Evolutionary conservation across 2,113 vertebrate genomes (phyloP).

Genomic region (Athene noctua): DNA sequence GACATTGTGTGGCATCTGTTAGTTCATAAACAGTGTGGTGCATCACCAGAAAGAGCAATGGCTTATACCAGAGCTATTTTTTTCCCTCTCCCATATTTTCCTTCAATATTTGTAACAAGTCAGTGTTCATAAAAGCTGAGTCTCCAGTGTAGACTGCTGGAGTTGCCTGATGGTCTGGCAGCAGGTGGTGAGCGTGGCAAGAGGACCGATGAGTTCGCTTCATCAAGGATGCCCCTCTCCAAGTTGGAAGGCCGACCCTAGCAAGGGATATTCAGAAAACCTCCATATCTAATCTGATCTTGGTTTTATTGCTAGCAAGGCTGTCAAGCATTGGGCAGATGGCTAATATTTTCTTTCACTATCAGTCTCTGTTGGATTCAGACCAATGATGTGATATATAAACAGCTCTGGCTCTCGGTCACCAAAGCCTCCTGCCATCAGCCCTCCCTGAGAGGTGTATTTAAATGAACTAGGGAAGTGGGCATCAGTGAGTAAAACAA

Average conservation of each 20-base stretch:
- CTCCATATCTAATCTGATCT: not conserved
- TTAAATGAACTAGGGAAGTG: conserved; percentile 19
- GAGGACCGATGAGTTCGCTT: rapidly evolving
- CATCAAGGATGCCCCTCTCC: not conserved
- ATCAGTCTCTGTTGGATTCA: conserved; percentile 43
- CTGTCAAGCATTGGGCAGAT: conserved; percentile 36
- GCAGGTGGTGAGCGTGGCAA: not conserved
- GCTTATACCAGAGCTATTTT: not conserved
- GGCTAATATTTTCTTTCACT: conserved; percentile 51
- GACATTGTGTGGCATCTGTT: not conserved
- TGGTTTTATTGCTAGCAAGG: conserved; percentile 5
- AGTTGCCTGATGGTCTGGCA: not conserved
- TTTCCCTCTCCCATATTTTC: not conserved
- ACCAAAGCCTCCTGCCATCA: conserved; percentile 21
- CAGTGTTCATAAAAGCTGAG: not conserved
- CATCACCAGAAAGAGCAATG: not conserved
- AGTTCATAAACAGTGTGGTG: not conserved
- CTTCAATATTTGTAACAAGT: not conserved
- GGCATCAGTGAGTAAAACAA: conserved; percentile 23
- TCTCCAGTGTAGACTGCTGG: not conserved
- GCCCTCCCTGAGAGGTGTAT: not conserved
- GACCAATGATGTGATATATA: conserved; percentile 47
- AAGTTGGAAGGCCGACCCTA: not conserved
- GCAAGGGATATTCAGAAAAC: not conserved
- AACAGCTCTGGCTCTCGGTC: conserved; percentile 28